These are phyloP conservation scores for Callyntrura sp. DNA, from an alignment of 2,888 invertebrate species.

Conservation along the genomic window DNA sequence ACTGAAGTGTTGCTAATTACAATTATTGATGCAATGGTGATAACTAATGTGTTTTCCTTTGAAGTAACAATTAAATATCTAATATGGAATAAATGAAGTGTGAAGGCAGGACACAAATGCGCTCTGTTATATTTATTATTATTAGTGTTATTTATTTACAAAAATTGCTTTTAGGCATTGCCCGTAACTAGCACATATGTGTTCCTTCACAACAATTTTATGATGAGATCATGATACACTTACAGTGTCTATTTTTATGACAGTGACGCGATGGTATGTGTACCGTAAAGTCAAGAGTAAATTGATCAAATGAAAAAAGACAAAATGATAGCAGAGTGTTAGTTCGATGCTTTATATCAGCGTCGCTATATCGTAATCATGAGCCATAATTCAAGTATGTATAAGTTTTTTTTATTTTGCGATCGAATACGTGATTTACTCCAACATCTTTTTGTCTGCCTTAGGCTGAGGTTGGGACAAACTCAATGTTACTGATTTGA, in stretches of 20 bases:
- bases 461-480: conserved; percentile 60
- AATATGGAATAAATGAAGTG: conserved; percentile 37
- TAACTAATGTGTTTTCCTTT: conserved; percentile 28
- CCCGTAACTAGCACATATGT: conserved; percentile 27
- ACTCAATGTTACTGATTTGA: conserved; percentile 67
- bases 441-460: conserved; percentile 36
- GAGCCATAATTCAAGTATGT: conserved; percentile 42
- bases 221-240: conserved; percentile 4
- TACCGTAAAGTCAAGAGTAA: conserved; percentile 23
- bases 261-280: background rate
- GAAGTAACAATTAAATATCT: conserved; percentile 38
- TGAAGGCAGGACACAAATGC: background rate
- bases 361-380: background rate
- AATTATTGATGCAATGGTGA: conserved; percentile 33
- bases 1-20: conserved; percentile 46
- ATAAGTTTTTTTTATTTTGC: conserved; percentile 2
- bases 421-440: conserved; percentile 29
- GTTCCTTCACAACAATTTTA: conserved; percentile 1
- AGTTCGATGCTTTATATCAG: background rate
- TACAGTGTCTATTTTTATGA: conserved; percentile 33
- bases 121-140: background rate
- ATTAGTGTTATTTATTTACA: conserved; percentile 13
- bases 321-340: conserved; percentile 21
- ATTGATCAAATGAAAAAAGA: conserved; percentile 52
- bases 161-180: conserved; percentile 1